Evolutionary conservation across 2,888 invertebrate genomes (phyloP), one percentile per base, ranked within the genome.

Genomic region (Tribolium freemani): DNA sequence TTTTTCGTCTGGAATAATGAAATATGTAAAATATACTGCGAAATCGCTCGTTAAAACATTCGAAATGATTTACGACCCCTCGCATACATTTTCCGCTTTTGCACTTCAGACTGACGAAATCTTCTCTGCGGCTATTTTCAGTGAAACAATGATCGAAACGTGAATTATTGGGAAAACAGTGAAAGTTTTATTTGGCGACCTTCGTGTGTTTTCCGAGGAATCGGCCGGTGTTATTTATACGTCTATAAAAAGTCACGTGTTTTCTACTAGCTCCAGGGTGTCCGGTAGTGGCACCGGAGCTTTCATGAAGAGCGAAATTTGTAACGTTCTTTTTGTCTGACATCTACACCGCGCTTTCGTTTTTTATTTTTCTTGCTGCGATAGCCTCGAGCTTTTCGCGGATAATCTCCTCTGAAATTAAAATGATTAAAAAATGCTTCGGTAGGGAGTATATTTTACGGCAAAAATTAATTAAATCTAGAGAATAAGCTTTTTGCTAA

Each of bases 51-150:
- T 46, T 30, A 11, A 50, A 63, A 63, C 48, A 60, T 48, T 50
- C 38, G 50, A 50, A 50, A 63, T 63, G 63, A 50, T 63, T 63
- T 63, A 60, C 60, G 60, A 21, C n/a, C 63, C 38, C 48, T 8
- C 4, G n/a, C 58, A 21, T 45, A 63, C 48, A 63, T 63, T 50
- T 51, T 63, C 11, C 63, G 48, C 63, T 26, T 61, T 61, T 50
- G 48, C 50, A 31, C 20, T 46, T 60, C 10, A 8, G 16, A 5
- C 30, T 50, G 6, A 50, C 21, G 30, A 63, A 51, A 54, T 54
- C 31, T 51, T 5, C 31, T 31, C 51, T n/a, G 9, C 8, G 11
- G 50, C 30, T 63, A 63, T 63, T 63, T 54, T 30, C 63, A 31
- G 31, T 9, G 38, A 38, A 38, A 38, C 38, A 38, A 38, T 38